Conservation (phyloP, 2,888 invertebrate genomes). For the Parapristionchus giblindavisi region DNA sequence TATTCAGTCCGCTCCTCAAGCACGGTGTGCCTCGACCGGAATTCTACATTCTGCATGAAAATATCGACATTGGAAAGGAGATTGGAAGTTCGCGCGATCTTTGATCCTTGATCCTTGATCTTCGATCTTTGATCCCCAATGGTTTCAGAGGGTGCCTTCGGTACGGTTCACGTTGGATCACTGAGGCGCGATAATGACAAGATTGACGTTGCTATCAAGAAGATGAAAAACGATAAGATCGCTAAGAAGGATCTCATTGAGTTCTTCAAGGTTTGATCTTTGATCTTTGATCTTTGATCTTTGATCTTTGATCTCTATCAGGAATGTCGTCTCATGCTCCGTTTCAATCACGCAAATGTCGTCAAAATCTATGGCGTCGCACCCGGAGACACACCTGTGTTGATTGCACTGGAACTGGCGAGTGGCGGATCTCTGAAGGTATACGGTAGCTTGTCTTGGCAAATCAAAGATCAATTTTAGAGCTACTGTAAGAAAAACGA, state of each 20-base stretch:
- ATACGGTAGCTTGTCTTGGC: background rate
- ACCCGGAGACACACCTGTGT: background rate
- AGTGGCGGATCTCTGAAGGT: slow-evolving; percentile 36
- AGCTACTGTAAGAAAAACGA: slow-evolving; percentile 35
- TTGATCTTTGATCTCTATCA: background rate
- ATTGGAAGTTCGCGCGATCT: slow-evolving; percentile 7
- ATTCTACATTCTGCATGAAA: slow-evolving; percentile 26
- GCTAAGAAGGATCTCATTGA: slow-evolving; percentile 31
- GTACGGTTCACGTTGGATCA: slow-evolving; percentile 25
- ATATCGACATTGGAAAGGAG: slow-evolving; percentile 31
- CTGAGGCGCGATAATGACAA: slow-evolving; percentile 9
- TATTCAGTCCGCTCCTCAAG: slow-evolving; percentile 7
- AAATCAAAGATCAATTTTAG: slow-evolving; percentile 22
- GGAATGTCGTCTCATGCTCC: slow-evolving; percentile 25
- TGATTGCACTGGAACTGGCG: slow-evolving; percentile 28
- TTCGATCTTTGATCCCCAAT: background rate
- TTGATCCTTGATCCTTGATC: background rate
- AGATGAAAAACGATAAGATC: slow-evolving; percentile 17
- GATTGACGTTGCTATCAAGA: slow-evolving; percentile 28
- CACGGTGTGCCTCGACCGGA: slow-evolving; percentile 13
- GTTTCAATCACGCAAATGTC: slow-evolving; percentile 28
- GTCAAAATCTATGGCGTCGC: slow-evolving; percentile 32
- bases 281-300: background rate
- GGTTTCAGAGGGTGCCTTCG: slow-evolving; percentile 30
- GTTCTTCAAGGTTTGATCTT: slow-evolving; percentile 9